Evolutionary conservation across 1,140 invertebrate species (phyloP), one percentile per base, ranked within the genome.

Genomic region (Bactericera cockerelli): DNA sequence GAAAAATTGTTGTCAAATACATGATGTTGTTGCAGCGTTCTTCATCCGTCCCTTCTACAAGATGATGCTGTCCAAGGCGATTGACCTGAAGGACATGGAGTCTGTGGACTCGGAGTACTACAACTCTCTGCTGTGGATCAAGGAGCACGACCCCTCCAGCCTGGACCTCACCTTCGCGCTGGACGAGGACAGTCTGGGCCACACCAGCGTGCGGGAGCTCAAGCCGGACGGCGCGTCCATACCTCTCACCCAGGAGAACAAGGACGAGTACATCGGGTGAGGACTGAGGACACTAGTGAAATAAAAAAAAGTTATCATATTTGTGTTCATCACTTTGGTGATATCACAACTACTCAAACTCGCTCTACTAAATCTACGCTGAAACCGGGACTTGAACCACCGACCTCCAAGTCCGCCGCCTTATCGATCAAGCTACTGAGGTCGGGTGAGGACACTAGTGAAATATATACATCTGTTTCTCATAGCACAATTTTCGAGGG

Each of bases 1-100:
- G n/a, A n/a, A n/a, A n/a, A n/a, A n/a, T n/a, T n/a, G n/a, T n/a
- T n/a, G n/a, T n/a, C n/a, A n/a, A n/a, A n/a, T n/a, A n/a, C n/a
- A 10, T 36, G 24, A 8, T 38, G 11, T n/a, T n/a, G n/a, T n/a
- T 76, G 14, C 69, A 93, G 93, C 93, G 53, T 98, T 98, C 74
- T 99, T 99, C 74, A 98, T 99, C 74, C 84, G 95, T 69, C 95
- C 95, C 64, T 98, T 98, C 75, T 99, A 99, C 74, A 99, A 98
- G 77, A 98, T 99, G 95, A 98, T 99, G 93, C 72, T 99, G 63
- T 82, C 82, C 58, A 98, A 98, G 75, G 69, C 81, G 31, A 98
- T 99, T 63, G 89, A 90, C 68, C 74, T 99, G 10, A 88, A 91
- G 72, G 95, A 98, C 72, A 98, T 98, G 94, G 94, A 98, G 74